Percentiles rank a stretch among this genome's conserved stretches.
Evolutionary conservation across 2,797 vertebrate genomes (phyloP).

Genomic region (Platyrinchus mystaceus): DNA sequence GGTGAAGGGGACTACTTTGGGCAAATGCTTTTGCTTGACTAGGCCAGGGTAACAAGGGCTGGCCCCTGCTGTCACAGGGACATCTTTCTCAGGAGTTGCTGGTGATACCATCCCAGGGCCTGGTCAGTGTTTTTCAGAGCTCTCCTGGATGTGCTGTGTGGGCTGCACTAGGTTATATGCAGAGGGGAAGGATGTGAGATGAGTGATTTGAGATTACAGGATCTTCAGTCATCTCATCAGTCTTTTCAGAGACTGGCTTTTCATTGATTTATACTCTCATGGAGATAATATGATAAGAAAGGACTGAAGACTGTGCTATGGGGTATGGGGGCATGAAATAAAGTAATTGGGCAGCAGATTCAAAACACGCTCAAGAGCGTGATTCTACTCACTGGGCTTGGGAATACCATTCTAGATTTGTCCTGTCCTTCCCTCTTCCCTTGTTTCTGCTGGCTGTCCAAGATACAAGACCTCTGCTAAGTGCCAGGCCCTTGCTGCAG

Average conservation of each 20-base stretch:
- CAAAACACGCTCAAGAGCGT: neutral
- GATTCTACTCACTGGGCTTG: neutral
- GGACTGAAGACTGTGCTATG: neutral
- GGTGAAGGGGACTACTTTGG: constrained; percentile 65
- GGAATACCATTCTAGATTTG: neutral
- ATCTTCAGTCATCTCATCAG: neutral
- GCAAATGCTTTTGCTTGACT: neutral
- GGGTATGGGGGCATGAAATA: neutral
- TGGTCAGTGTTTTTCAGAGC: neutral
- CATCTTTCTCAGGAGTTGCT: neutral
- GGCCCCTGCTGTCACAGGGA: neutral
- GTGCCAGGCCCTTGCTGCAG: neutral
- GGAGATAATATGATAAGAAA: neutral
- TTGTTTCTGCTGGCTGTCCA: neutral
- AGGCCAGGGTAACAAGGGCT: neutral
- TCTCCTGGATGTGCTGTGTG: neutral
- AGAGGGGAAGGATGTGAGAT: neutral
- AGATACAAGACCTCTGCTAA: neutral
- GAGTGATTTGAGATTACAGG: neutral
- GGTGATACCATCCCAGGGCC: neutral
- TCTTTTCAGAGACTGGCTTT: neutral
- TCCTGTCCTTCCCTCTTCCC: neutral
- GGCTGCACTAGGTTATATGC: neutral
- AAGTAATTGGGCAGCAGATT: neutral
- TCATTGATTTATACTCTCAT: neutral